phyloP scores from a whole-genome alignment of 2,113 vertebrate species.

The Sander vitreus region DNA sequence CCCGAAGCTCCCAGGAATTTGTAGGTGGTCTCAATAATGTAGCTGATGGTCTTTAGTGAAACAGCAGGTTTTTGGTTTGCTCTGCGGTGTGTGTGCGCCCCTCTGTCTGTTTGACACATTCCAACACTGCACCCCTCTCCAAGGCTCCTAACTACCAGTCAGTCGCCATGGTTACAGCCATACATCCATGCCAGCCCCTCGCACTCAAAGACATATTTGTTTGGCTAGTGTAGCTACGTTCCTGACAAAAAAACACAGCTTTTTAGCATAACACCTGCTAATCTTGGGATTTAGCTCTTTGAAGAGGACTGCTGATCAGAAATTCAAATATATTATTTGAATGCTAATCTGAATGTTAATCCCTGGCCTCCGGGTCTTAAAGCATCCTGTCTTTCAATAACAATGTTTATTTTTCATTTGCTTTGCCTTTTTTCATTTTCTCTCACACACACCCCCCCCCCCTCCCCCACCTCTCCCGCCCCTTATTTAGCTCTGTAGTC shows the following conservation, averaged over 20 bases:
- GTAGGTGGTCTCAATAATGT: slow-evolving; percentile 78
- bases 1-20: slow-evolving; percentile 55
- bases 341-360: slow-evolving; percentile 93
- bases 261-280: slow-evolving; percentile 93
- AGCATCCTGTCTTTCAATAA: slow-evolving; percentile 87
- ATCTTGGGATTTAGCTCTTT: slow-evolving; percentile 87
- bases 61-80: slow-evolving; percentile 81
- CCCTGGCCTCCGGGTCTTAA: slow-evolving; percentile 85
- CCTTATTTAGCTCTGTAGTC: slow-evolving; percentile 36
- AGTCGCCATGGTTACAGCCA: slow-evolving; percentile 91
- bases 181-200: slow-evolving; percentile 90
- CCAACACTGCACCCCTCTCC: slow-evolving; percentile 80
- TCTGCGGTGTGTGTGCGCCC: slow-evolving; percentile 73
- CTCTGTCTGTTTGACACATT: slow-evolving; percentile 84
- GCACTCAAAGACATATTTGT: slow-evolving; percentile 96
- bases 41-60: slow-evolving; percentile 78
- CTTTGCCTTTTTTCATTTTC: slow-evolving; percentile 72
- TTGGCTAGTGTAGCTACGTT: slow-evolving; percentile 91
- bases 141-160: slow-evolving; percentile 80
- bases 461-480: neutral
- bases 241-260: slow-evolving; percentile 85
- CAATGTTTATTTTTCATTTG: slow-evolving; percentile 88
- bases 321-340: slow-evolving; percentile 93
- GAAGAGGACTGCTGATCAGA: slow-evolving; percentile 88
- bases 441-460: slow-evolving; percentile 38